These are phyloP conservation scores for Cynaeus angustus DNA, from an alignment of 2,888 invertebrate species.

Conservation along the genomic window DNA sequence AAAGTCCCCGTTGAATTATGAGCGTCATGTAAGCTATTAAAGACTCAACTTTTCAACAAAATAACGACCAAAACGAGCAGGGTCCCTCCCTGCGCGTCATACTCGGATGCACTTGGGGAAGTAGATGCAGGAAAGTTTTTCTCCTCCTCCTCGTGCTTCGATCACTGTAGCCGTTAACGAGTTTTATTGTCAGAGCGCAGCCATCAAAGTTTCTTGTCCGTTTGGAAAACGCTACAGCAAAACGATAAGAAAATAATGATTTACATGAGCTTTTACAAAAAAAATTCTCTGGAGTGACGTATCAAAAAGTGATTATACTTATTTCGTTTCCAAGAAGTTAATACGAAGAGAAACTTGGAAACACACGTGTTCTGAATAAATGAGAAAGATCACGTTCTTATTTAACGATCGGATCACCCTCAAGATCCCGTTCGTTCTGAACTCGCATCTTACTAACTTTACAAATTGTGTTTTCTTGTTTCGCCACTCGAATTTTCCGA, in stretches of 20 bases:
- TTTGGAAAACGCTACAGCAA: conserved; percentile 17
- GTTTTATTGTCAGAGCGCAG: conserved; percentile 54
- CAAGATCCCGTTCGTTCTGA: conserved; percentile 62
- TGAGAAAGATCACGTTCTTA: conserved; percentile 68
- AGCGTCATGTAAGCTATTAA: conserved; percentile 39
- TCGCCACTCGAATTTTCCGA: conserved; percentile 66
- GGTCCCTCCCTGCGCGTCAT: conserved; percentile 58
- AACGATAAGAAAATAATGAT: conserved; percentile 22
- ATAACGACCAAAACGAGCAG: conserved; percentile 36
- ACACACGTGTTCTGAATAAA: conserved; percentile 67
- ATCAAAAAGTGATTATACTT: conserved; percentile 67
- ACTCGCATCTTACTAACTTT: conserved; percentile 67
- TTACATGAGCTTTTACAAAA: conserved; percentile 18
- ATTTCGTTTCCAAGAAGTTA: conserved; percentile 61
- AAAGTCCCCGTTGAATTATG: conserved; percentile 34
- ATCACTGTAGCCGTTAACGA: conserved; percentile 58
- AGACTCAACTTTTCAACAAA: conserved; percentile 33
- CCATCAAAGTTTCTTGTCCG: conserved; percentile 57
- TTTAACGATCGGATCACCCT: conserved; percentile 70
- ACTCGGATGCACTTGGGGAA: conserved; percentile 63
- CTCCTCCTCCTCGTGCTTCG: conserved; percentile 12
- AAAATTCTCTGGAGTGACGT: conserved; percentile 51
- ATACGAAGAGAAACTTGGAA: conserved; percentile 53
- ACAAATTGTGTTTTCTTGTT: conserved; percentile 71
- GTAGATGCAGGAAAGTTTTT: conserved; percentile 48